Base-by-base conservation (phyloP, 2,113 vertebrate genomes). In the Dasyornis broadbenti region DNA sequence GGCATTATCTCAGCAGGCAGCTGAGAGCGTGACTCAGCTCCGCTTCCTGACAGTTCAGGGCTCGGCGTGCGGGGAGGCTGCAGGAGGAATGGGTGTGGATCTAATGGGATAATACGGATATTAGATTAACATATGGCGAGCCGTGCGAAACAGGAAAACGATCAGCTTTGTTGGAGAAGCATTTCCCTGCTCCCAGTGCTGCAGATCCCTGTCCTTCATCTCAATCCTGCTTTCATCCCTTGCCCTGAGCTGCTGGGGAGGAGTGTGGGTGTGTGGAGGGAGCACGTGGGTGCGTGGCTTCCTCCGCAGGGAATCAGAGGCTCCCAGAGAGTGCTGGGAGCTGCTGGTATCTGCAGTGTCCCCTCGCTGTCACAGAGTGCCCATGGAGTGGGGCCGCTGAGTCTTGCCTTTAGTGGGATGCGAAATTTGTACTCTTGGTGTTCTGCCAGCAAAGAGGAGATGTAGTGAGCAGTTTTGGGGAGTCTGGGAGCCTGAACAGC, bases 1-100 rank as follows among this genome's bases (percentile, higher is more conserved):
- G 79, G 68, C 87, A 31, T 97, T 97, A 97, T 97, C 97, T 96
- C 86, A 72, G 90, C 92, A 83, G 72, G 89, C 96, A 96, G 94
- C 54, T 68, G 79, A 7, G 75, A 93, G 96, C 0, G 90, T 97
- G 97, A 97, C 94, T 97, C 96, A 97, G 97, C 94, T 95, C 91
- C 4, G 39, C 87, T 97, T 97, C 96, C 96, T 97, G 94, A 82
- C 88, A 76, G 42, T 63, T 81, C 7, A 23, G 82, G 70, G 65
- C 84, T 60, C 7, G 0, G 63, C 10, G 10, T 16, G 20, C 11
- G 4, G 72, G 63, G 90, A 56, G 80, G 50, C 45, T 86, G 88
- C 65, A n/a, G 85, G 76, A 71, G 90, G 86, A 70, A 89, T 89
- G 94, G 90, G 94, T 76, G 86, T 93, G 81, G 93, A 70, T 61